Conservation (phyloP, 1,140 invertebrate genomes). For the Drosophila quadrilineata region DNA sequence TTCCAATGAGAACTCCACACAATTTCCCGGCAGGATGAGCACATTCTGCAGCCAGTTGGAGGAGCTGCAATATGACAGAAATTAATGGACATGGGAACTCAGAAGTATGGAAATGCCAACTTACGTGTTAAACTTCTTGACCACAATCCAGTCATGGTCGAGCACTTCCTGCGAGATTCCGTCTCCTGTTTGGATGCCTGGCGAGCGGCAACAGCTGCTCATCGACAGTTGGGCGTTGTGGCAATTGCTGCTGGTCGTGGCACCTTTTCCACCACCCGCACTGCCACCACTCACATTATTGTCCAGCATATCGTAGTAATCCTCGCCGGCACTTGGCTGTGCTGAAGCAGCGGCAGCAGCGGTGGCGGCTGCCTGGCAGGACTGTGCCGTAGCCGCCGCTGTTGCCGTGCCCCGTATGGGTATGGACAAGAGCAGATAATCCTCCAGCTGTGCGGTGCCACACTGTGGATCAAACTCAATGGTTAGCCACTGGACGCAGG, state of each 20-base stretch:
- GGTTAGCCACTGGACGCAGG: constrained; percentile 93
- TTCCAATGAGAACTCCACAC: constrained; percentile 96
- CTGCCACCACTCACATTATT: constrained; percentile 49
- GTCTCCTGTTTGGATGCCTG: not conserved
- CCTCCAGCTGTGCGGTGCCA: constrained; percentile 96
- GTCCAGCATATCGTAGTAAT: constrained; percentile 70
- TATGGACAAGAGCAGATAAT: constrained; percentile 93
- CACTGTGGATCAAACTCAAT: constrained; percentile 96
- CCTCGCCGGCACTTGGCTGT: constrained; percentile 34
- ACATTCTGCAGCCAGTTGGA: constrained; percentile 94
- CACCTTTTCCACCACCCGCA: too few relatives aligned
- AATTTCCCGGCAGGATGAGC: constrained; percentile 94
- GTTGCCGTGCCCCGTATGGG: constrained; percentile 84
- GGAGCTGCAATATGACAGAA: constrained; percentile 81
- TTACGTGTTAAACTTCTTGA: constrained; percentile 81
- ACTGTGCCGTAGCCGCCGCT: not conserved
- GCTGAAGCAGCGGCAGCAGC: not conserved
- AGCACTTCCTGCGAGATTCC: constrained; percentile 15
- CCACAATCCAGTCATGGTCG: constrained; percentile 74
- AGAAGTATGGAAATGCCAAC: too few relatives aligned
- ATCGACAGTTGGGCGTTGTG: constrained; percentile 60
- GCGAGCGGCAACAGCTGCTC: constrained; percentile 54
- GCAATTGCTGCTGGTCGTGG: not conserved
- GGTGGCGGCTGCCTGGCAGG: not conserved
- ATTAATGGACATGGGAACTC: not conserved